These are phyloP conservation scores for Dinomys branickii DNA, from an alignment of 2,113 vertebrate genomes.

Conservation along the genomic window DNA sequence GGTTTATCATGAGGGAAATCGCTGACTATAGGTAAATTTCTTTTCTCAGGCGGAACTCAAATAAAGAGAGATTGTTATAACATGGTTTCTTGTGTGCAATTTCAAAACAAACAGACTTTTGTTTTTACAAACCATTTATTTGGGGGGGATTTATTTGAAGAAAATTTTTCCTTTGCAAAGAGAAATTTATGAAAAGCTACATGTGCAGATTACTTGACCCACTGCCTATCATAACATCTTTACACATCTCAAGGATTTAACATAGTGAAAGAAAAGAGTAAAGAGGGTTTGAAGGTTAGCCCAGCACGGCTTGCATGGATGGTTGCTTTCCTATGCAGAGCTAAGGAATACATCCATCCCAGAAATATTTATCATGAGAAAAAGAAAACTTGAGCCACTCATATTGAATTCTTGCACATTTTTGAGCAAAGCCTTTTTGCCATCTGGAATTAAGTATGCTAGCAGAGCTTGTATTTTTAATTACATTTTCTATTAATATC, in stretches of 20 bases:
- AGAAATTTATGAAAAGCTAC: conserved; percentile 81
- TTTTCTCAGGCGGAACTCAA: conserved; percentile 77
- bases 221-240: conserved; percentile 77
- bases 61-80: conserved; percentile 67
- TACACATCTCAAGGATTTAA: conserved; percentile 71
- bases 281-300: conserved; percentile 57
- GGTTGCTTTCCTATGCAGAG: conserved; percentile 52
- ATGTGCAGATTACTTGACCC: conserved; percentile 76
- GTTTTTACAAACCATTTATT: conserved; percentile 78
- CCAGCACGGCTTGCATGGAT: conserved; percentile 20
- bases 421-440: conserved; percentile 43
- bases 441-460: conserved; percentile 71
- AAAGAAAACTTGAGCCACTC: conserved; percentile 42
- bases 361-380: conserved; percentile 73
- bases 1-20: conserved; percentile 81
- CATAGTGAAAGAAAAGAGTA: conserved; percentile 43
- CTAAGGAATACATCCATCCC: conserved; percentile 43
- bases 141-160: conserved; percentile 77
- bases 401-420: conserved; percentile 62
- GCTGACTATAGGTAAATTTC: conserved; percentile 75
- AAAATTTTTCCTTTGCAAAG: conserved; percentile 81
- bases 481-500: conserved; percentile 61
- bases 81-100: conserved; percentile 73
- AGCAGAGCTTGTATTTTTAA: conserved; percentile 66
- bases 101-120: conserved; percentile 84